Evolutionary conservation across 1,140 invertebrate species (phyloP).

Genomic region (Hycleus phaleratus): DNA sequence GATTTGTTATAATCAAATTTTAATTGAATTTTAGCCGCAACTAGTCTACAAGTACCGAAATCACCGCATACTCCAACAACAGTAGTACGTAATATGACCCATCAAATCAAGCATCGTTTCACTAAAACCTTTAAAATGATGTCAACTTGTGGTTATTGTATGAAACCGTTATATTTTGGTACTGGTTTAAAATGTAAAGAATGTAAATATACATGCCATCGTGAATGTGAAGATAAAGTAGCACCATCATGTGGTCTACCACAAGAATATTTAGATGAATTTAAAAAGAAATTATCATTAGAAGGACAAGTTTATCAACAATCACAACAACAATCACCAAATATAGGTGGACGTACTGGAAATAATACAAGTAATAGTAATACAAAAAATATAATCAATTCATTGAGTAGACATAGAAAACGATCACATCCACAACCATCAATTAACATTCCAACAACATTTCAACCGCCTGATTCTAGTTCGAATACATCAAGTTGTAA

Average conservation of each 20-base stretch:
- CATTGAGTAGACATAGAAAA: slow-evolving; percentile 38
- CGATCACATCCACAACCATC: slow-evolving; percentile 51
- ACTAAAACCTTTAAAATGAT: slow-evolving; percentile 82
- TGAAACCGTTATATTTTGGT: slow-evolving; percentile 85
- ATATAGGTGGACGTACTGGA: slow-evolving; percentile 25
- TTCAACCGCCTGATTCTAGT: slow-evolving; percentile 73
- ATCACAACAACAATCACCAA: slow-evolving; percentile 23
- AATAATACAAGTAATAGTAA: not conserved
- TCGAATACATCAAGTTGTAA: slow-evolving; percentile 94
- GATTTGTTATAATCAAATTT: not conserved
- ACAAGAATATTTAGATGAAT: slow-evolving; percentile 71
- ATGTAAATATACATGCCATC: slow-evolving; percentile 88
- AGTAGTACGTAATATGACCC: slow-evolving; percentile 70
- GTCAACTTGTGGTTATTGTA: slow-evolving; percentile 83
- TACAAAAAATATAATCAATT: slow-evolving; percentile 33
- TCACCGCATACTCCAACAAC: slow-evolving; percentile 62
- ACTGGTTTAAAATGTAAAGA: slow-evolving; percentile 83
- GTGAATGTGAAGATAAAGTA: slow-evolving; percentile 84
- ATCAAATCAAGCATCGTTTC: slow-evolving; percentile 87
- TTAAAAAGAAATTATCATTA: slow-evolving; percentile 48
- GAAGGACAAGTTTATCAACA: slow-evolving; percentile 34
- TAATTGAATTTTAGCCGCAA: slow-evolving; percentile 17
- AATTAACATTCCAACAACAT: slow-evolving; percentile 49
- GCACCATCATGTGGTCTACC: slow-evolving; percentile 87
- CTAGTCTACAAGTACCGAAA: slow-evolving; percentile 36